Evolutionary conservation across 2,797 vertebrate genomes (phyloP).

Genomic region (Acanthurus tractus): DNA sequence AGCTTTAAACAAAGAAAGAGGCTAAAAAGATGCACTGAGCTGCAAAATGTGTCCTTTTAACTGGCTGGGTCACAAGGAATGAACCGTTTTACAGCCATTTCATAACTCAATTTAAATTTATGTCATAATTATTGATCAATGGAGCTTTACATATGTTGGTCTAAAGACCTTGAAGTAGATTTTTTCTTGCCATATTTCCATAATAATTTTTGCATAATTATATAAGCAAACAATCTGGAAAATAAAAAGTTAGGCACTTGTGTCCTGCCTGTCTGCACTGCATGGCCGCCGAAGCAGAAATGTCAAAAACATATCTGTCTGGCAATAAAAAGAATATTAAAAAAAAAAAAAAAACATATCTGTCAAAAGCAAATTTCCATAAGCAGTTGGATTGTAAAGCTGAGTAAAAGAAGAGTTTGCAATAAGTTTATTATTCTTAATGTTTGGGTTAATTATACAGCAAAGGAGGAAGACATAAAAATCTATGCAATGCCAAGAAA

Average conservation of each 20-base stretch:
- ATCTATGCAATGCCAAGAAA: conserved; percentile 62
- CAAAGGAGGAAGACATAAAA: conserved; percentile 61
- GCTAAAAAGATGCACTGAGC: background rate
- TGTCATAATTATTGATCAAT: too few relatives aligned
- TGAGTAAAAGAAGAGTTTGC: conserved; percentile 28
- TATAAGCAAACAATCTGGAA: background rate
- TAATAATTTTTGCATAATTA: background rate
- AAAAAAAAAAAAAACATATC: background rate
- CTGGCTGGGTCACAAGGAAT: background rate
- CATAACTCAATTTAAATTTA: too few relatives aligned
- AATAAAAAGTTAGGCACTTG: background rate
- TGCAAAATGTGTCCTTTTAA: background rate
- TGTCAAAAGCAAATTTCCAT: background rate
- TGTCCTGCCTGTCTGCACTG: background rate
- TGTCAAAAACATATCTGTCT: too few relatives aligned
- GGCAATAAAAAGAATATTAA: too few relatives aligned
- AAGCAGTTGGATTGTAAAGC: background rate
- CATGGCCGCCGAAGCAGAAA: background rate
- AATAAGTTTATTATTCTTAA: conserved; percentile 71
- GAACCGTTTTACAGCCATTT: too few relatives aligned
- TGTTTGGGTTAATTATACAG: conserved; percentile 75
- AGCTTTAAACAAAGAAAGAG: background rate
- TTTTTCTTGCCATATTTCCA: background rate
- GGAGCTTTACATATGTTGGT: too few relatives aligned
- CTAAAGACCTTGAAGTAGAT: too few relatives aligned